These are phyloP conservation scores for Athalia cordata DNA, from an alignment of 2,888 invertebrate genomes.

Conservation along the genomic window DNA sequence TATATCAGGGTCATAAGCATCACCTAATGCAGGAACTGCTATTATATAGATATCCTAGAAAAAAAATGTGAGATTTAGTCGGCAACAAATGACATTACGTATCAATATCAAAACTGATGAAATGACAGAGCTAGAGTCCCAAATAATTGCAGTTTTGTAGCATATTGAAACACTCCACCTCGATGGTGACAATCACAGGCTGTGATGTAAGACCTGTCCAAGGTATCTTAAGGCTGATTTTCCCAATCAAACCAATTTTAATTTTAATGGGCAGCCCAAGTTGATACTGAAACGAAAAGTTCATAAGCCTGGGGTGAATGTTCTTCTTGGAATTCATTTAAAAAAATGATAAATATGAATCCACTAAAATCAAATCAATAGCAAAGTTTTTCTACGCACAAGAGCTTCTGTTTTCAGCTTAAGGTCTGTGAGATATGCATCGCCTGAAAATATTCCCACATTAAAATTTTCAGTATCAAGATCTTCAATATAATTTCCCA, in stretches of 20 bases:
- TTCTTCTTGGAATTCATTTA: constrained; percentile 13
- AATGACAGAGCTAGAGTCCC: background rate
- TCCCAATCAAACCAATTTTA: constrained; percentile 86
- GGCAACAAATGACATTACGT: background rate
- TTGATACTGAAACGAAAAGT: constrained; percentile 80
- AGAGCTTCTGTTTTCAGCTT: constrained; percentile 88
- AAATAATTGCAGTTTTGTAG: background rate
- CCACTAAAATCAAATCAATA: background rate
- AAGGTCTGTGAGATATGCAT: constrained; percentile 85
- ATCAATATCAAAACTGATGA: no score
- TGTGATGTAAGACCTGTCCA: constrained; percentile 86
- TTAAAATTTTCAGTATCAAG: constrained; percentile 89
- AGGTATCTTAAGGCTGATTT: constrained; percentile 84
- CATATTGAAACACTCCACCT: constrained; percentile 70
- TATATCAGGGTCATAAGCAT: constrained; percentile 82
- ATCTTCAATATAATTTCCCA: constrained; percentile 89
- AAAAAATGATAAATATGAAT: constrained; percentile 6
- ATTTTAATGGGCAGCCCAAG: constrained; percentile 88
- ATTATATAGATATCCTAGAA: constrained; percentile 82
- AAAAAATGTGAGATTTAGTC: constrained; percentile 1
- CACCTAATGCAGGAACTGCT: constrained; percentile 84
- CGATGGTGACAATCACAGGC: constrained; percentile 83
- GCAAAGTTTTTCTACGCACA: constrained; percentile 75
- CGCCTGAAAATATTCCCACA: constrained; percentile 88
- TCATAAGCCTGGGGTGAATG: background rate